Base-by-base conservation (phyloP, 2,888 invertebrate species). In the Megaustenia siamemsis region DNA sequence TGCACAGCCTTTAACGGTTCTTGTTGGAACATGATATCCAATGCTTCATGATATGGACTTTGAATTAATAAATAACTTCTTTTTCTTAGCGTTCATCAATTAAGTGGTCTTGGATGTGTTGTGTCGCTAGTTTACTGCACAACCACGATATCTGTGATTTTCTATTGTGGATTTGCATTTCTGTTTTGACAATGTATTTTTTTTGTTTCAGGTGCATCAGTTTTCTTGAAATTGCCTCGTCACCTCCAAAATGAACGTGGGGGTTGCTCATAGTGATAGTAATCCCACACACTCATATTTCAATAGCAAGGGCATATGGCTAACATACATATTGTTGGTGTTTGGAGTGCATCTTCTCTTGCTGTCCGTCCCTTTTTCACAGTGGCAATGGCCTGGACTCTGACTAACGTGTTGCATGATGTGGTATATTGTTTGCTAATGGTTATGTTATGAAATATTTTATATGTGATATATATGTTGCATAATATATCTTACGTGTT, bases 211-310 rank as follows among this genome's bases (percentile, higher is more conserved):
- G 69, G 32, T 66, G 21, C 66, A 66, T 8, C 12, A 66, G 1
- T 56, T 12, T 69, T 24, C 6, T 1, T 15, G 60, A 68, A 15
- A 35, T 4, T 43, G 28, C 10, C 21, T 49, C 32, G 28, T 21
- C 32, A 8, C 35, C 49, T 38, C 49, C 66, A 87, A 83, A 81
- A 95, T 94, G 94, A 95, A 95, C 92, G 95, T 96, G 89, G 96
- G 96, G 79, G 96, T 96, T 83, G 96, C 96, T 69, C 95, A 95
- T 89, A 96, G 95, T 82, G 95, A 96, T 90, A 94, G 95, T 24
- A 96, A 96, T 92, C 96, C 96, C 0, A 96, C 96, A 89, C 95
- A 95, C 75, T 95, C 95, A 21, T 96, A 96, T 95, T 93, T 96
- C 86, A 95, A 95, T 90, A 95, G 96, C 88, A 91, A 92, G 83